Base-by-base conservation (phyloP, 37 sponge, comb jelly and placozoan genomes). In the Ianthella basta region DNA sequence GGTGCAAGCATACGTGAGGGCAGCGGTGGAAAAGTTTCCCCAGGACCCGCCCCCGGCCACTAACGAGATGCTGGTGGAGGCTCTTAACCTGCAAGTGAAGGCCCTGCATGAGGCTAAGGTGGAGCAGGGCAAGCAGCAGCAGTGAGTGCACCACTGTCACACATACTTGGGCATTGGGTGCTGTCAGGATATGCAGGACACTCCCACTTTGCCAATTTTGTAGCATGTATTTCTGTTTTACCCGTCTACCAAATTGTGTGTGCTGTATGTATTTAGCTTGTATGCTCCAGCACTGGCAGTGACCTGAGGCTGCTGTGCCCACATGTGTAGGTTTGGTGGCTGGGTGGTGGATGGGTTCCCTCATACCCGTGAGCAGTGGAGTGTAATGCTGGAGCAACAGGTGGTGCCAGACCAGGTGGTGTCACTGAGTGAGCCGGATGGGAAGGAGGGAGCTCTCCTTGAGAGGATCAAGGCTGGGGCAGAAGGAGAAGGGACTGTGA, bases 341-440 rank as follows among this genome's bases (percentile, higher is more conserved):
- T 98, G 99, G 99, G 80, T 98, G 55, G 86, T 98, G 63, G 99
- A 98, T 87, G 94, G 94, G 23, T 94, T 98, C 79, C 99, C 99
- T 25, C 60, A 56, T 57, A 93, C 89, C 57, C 86, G 89, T 66
- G 99, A 98, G 15, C 92, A 98, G 63, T 98, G 99, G 99, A 83
- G 81, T 29, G 73, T 96, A 18, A 92, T 98, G 87, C 70, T 95
- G 80, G 97, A 98, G 4, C 68, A 82, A 16, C 57, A 89, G 15
- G 73, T 94, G 24, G 74, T 96, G 18, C 99, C 99, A 37, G 99
- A 98, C 41, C 87, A 80, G 80, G 95, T 98, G 30, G 63, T 98
- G 10, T 60, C 66, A 29, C 81, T 98, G 59, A 80, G 86, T 13
- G 99, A 96, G 61, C 73, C 82, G 4, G 73, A 70, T 24, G 83